These are phyloP conservation scores for Manis crassicaudata DNA, from an alignment of 2,797 vertebrate species.

Conservation along the genomic window DNA sequence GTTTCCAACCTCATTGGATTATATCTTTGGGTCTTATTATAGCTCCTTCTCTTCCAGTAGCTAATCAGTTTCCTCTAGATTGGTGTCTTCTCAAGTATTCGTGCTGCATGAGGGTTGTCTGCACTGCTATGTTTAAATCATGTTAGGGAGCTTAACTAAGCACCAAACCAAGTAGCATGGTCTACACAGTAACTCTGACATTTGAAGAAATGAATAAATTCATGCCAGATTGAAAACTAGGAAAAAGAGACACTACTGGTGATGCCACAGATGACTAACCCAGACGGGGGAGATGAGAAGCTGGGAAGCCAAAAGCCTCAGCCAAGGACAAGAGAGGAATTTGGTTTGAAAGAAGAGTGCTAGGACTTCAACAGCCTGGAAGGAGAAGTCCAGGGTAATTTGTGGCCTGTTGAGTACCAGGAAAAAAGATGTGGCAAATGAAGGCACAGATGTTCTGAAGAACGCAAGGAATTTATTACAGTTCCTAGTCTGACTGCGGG, in stretches of 20 bases:
- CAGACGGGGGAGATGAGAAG: constrained; percentile 19
- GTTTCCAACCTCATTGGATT: background rate
- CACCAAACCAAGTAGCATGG: background rate
- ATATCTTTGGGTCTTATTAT: background rate
- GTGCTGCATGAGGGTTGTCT: background rate
- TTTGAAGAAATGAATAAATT: constrained; percentile 16
- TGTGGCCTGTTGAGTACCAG: constrained; percentile 65
- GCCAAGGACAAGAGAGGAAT: constrained; percentile 55
- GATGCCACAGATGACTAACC: constrained; percentile 45
- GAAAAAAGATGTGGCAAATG: constrained; percentile 65
- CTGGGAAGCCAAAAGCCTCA: constrained; percentile 1
- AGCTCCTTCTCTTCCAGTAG: constrained; percentile 5
- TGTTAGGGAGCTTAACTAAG: background rate
- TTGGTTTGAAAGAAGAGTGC: constrained; percentile 50
- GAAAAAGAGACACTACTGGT: background rate
- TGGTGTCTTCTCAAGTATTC: background rate
- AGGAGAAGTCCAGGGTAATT: constrained; percentile 63
- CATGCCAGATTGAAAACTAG: background rate
- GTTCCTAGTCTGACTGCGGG: background rate
- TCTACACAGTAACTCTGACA: background rate
- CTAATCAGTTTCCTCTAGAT: background rate
- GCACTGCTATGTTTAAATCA: constrained; percentile 13
- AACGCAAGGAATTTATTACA: constrained; percentile 63
- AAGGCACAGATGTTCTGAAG: constrained; percentile 69
- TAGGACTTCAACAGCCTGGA: constrained; percentile 65